Evolutionary conservation across 2,888 invertebrate species (phyloP), one percentile per base, ranked within the genome.

Genomic region (Pomacea canaliculata): DNA sequence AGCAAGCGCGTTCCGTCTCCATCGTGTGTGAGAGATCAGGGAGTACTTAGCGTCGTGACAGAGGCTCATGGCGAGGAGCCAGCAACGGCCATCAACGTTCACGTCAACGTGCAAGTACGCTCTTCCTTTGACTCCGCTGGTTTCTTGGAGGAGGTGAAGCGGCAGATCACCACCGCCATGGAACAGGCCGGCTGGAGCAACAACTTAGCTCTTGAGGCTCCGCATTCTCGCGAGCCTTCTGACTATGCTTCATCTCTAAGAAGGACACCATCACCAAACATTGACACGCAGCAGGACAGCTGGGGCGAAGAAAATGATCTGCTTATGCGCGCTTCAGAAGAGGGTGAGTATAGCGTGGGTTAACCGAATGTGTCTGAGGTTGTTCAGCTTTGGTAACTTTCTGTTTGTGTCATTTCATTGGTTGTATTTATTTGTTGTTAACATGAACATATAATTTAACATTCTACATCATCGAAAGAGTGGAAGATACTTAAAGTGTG

Each of bases 111-210:
- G 23, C 68, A 74, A 59, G 74, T 74, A 23, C 68, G 68, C 23
- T 74, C 74, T 23, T n/a, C 60, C 69, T 74, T 74, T 37, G 74
- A 74, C 69, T 74, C 74, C 16, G 23, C 46, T 23, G 68, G 19
- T 19, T 74, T 74, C 63, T n/a, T 74, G 63, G 60, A 74, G 49
- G 59, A 74, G 63, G 69, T 74, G 62, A 74, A 74, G 74, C 48
- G 60, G 48, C 74, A 74, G 56, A 74, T 74, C 74, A n/a, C 69
- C 7, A 16, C 59, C 10, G 74, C 74, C 74, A 69, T 74, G 48
- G 74, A 69, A 48, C 5, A 69, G 69, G 74, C 68, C 8, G 19
- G 37, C 10, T 19, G 18, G 18, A 68, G 19, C 19, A 27, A 68
- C 37, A 19, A 9, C 46, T 18, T 65, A 37, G 48, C 69, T 49